Evolutionary conservation across 2,113 vertebrate genomes (phyloP).

Genomic region (Esox niger): DNA sequence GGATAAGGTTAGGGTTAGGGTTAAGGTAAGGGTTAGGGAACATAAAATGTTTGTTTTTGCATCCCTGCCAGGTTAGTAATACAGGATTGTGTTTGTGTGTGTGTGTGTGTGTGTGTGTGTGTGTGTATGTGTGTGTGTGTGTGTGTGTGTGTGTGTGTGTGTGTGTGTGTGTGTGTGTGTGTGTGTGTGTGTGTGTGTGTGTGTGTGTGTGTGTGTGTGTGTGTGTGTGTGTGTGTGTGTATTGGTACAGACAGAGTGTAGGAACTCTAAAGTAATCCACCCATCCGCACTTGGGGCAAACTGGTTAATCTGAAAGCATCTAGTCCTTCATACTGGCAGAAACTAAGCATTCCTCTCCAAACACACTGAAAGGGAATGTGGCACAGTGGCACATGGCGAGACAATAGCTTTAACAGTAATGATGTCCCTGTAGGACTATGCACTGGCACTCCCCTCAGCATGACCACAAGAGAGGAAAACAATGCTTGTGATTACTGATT

Average conservation of each 20-base stretch:
- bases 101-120: no score
- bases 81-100: no score
- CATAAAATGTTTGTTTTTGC: no score
- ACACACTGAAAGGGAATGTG: constrained; percentile 41
- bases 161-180: not conserved
- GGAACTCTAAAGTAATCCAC: not conserved
- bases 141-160: not conserved
- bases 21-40: no score
- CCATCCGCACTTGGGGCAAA: constrained; percentile 22
- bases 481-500: not conserved
- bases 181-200: not conserved
- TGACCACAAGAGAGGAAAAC: not conserved
- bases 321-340: constrained; percentile 28
- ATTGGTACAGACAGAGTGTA: not conserved
- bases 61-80: no score
- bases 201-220: constrained; percentile 1
- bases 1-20: no score
- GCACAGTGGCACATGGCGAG: constrained; percentile 28
- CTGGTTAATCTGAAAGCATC: constrained; percentile 26
- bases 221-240: not conserved
- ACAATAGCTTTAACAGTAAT: constrained; percentile 54
- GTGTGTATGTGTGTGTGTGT: not conserved
- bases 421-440: constrained; percentile 49
- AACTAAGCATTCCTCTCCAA: constrained; percentile 35
- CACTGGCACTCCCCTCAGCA: constrained; percentile 34